A percentile compares a stretch with the other conserved stretches of the same genome.
These are phyloP conservation scores for Sphaeridia pumilis DNA, from an alignment of 2,888 invertebrate genomes.

Conservation along the genomic window DNA sequence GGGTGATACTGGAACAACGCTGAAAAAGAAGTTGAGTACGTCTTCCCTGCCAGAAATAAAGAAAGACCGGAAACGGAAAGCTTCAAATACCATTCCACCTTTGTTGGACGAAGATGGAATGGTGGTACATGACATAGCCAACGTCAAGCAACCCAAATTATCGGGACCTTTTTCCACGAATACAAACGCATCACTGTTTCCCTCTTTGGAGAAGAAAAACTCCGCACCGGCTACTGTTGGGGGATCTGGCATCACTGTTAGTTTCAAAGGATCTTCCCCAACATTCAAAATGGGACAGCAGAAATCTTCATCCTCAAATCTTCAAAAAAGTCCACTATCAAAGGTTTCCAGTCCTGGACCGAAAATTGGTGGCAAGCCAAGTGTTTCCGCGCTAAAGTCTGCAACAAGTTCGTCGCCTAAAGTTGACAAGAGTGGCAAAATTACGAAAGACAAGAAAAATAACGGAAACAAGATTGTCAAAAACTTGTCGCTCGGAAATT, in stretches of 20 bases:
- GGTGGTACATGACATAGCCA: neutral
- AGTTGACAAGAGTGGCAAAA: too few relatives aligned
- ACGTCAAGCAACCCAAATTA: slow-evolving; percentile 12
- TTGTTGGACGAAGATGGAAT: slow-evolving; percentile 11
- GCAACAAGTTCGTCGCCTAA: too few relatives aligned
- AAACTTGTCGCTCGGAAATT: too few relatives aligned
- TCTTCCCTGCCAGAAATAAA: neutral
- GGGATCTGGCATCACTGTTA: slow-evolving; percentile 5
- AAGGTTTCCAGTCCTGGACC: slow-evolving; percentile 10
- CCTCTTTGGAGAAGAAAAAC: neutral
- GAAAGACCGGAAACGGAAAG: slow-evolving; percentile 10
- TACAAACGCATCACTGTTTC: neutral
- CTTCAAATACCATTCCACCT: slow-evolving; percentile 5
- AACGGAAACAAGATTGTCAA: too few relatives aligned
- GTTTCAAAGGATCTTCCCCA: slow-evolving; percentile 4
- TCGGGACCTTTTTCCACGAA: slow-evolving; percentile 4
- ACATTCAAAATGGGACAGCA: slow-evolving; percentile 7
- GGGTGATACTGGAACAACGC: slow-evolving; percentile 16
- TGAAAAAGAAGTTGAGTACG: slow-evolving; percentile 1
- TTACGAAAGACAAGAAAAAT: too few relatives aligned
- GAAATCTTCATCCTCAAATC: slow-evolving; percentile 3
- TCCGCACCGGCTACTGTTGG: too few relatives aligned
- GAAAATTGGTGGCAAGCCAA: slow-evolving; percentile 28
- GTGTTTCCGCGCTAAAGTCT: slow-evolving; percentile 33
- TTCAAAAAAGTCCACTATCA: neutral